A percentile compares a stretch with the other conserved stretches of the same genome.
phyloP scores from a whole-genome alignment of 1,140 invertebrate genomes.

The Psix sp. region DNA sequence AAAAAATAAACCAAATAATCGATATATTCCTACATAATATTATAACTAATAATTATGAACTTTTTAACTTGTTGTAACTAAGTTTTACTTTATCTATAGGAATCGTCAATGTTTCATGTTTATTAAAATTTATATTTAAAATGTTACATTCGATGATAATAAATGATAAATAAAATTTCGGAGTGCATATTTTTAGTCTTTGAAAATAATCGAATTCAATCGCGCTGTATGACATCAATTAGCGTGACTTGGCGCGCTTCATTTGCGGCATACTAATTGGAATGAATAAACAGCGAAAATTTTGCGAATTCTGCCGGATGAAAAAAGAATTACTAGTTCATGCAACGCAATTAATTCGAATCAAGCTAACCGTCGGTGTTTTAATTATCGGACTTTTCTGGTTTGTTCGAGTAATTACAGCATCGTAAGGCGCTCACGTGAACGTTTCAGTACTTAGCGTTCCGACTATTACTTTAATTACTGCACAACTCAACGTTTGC shows the following conservation, averaged over 20 bases:
- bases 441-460: slow-evolving; percentile 58
- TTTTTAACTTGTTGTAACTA: no score
- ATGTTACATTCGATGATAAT: background rate
- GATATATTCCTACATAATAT: no score
- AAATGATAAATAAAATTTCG: background rate
- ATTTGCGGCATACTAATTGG: slow-evolving; percentile 54
- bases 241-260: slow-evolving; percentile 40
- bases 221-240: slow-evolving; percentile 52
- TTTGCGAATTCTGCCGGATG: slow-evolving; percentile 22
- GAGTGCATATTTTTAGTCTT: slow-evolving; percentile 9
- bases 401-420: slow-evolving; percentile 67
- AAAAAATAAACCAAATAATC: no score
- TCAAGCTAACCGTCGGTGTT: slow-evolving; percentile 65
- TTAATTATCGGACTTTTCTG: slow-evolving; percentile 65
- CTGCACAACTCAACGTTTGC: slow-evolving; percentile 62
- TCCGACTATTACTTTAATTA: slow-evolving; percentile 72
- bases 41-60: no score
- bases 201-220: slow-evolving; percentile 52
- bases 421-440: slow-evolving; percentile 63
- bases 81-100: no score
- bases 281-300: slow-evolving; percentile 56
- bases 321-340: slow-evolving; percentile 54
- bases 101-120: background rate
- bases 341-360: slow-evolving; percentile 56
- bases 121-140: background rate